phyloP scores from a whole-genome alignment of 37 sponge, comb jelly and placozoan genomes.

The Theonella swinhoei region DNA sequence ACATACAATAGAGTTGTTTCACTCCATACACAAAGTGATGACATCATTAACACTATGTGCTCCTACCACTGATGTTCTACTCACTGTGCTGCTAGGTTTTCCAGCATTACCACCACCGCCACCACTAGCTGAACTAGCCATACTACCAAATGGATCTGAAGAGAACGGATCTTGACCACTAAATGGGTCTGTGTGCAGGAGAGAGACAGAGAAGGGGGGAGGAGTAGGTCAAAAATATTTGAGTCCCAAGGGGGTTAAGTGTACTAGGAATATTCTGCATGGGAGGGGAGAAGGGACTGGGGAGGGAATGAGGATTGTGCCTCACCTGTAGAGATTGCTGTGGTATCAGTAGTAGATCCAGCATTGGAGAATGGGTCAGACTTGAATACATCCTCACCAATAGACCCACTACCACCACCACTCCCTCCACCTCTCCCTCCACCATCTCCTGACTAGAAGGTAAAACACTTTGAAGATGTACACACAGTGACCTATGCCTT shows the following conservation, averaged over 20 bases:
- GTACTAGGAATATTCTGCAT: too few relatives aligned
- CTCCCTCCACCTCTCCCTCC: not conserved
- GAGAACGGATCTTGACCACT: conserved; percentile 61
- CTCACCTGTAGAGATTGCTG: not conserved
- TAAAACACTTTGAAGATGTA: too few relatives aligned
- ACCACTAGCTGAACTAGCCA: not conserved
- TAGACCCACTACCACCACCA: not conserved
- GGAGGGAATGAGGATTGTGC: not conserved
- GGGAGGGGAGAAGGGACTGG: not conserved
- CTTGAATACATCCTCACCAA: conserved; percentile 34
- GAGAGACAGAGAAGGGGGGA: too few relatives aligned
- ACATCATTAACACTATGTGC: too few relatives aligned
- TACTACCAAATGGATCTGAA: conserved; percentile 14
- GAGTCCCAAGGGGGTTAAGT: too few relatives aligned
- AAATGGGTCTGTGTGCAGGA: conserved; percentile 37
- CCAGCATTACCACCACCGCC: too few relatives aligned
- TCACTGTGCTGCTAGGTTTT: too few relatives aligned
- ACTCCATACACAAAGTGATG: too few relatives aligned
- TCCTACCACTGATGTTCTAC: too few relatives aligned
- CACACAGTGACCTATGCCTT: too few relatives aligned
- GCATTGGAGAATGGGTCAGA: conserved; percentile 21
- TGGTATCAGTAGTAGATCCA: not conserved
- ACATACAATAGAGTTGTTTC: not conserved
- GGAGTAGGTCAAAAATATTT: too few relatives aligned
- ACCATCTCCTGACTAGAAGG: not conserved